Evolutionary conservation across 2,888 invertebrate genomes (phyloP), one percentile per base, ranked within the genome.

Genomic region (Anodontia alba): DNA sequence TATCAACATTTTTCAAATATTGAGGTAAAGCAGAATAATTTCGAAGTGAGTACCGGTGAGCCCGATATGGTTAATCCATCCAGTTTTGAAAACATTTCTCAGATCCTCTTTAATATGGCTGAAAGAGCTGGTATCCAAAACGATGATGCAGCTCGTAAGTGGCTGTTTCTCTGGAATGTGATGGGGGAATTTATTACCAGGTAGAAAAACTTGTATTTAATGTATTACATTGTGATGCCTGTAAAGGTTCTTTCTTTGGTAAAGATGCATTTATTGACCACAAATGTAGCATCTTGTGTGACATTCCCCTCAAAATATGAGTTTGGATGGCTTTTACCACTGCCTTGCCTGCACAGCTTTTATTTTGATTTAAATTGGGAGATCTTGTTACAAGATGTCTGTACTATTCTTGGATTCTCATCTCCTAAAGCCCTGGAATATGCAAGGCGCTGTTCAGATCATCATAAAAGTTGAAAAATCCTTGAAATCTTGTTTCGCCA

Each of bases 261-360:
- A 38, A 23, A 23, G 54, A 54, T 26, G 5, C 26, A 26, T 80
- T 80, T 36, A 26, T 33, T 17, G 69, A 73, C 0, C 81, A 81
- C 26, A 73, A 51, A 54, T 81, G 77, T 66, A 62, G 66, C 23
- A 71, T 54, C 10, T n/a, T 77, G 23, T 54, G 71, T 71, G 20
- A 74, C 20, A 66, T 69, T 66, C 43, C 26, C n/a, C 66, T n/a
- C 68, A 12, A 29, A 62, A 17, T 43, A 70, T 71, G 70, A 81
- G 33, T 81, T 62, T 81, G 77, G 77, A 15, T 81, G 74, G 81
- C 33, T 77, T n/a, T n/a, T 81, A 62, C 66, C 74, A 38, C 33
- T 73, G 0, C 81, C 77, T 49, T 76, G 76, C 8, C 26, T 74
- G 20, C 66, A 77, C 7, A 73, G 74, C 66, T 73, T 76, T 74